A percentile compares a stretch with the other conserved stretches of the same genome.
Conservation (phyloP, 2,113 vertebrate species). For the Dicentrarchus labrax region DNA sequence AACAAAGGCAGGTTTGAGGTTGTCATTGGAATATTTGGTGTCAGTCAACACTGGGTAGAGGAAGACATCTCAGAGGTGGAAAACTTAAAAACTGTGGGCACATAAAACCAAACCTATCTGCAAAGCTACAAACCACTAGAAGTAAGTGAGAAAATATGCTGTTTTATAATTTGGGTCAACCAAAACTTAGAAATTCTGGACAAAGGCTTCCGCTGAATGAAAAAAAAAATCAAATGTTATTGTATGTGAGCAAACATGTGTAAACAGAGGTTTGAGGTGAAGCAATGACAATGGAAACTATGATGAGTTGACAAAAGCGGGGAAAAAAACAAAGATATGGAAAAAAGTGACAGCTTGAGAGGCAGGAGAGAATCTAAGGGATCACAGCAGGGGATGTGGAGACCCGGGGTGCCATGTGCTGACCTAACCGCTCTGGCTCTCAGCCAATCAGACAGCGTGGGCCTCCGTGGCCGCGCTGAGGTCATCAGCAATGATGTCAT, state of each 20-base stretch:
- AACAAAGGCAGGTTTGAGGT: background rate
- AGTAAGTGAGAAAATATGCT: slow-evolving; percentile 6
- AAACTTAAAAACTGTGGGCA: slow-evolving; percentile 18
- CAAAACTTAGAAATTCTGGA: background rate
- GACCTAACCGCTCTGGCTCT: slow-evolving; percentile 90
- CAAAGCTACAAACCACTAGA: background rate
- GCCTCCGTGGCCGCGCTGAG: slow-evolving; percentile 74
- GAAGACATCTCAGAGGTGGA: slow-evolving; percentile 7
- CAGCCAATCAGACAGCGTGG: slow-evolving; percentile 65
- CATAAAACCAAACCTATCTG: slow-evolving; percentile 1
- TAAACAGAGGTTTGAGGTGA: slow-evolving; percentile 37
- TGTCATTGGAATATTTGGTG: background rate
- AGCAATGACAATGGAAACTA: slow-evolving; percentile 43
- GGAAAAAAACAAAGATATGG: slow-evolving; percentile 26
- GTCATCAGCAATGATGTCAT: slow-evolving; percentile 93
- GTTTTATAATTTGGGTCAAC: background rate
- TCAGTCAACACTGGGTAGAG: background rate
- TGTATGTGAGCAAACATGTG: background rate
- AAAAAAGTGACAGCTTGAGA: slow-evolving; percentile 50
- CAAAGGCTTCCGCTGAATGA: background rate
- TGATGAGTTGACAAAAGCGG: slow-evolving; percentile 24
- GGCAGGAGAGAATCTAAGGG: slow-evolving; percentile 52
- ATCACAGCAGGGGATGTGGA: slow-evolving; percentile 65
- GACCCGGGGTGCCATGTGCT: slow-evolving; percentile 86
- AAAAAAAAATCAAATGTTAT: background rate